These are phyloP conservation scores for Oxytorus armatus DNA, from an alignment of 2,888 invertebrate genomes.

Conservation along the genomic window DNA sequence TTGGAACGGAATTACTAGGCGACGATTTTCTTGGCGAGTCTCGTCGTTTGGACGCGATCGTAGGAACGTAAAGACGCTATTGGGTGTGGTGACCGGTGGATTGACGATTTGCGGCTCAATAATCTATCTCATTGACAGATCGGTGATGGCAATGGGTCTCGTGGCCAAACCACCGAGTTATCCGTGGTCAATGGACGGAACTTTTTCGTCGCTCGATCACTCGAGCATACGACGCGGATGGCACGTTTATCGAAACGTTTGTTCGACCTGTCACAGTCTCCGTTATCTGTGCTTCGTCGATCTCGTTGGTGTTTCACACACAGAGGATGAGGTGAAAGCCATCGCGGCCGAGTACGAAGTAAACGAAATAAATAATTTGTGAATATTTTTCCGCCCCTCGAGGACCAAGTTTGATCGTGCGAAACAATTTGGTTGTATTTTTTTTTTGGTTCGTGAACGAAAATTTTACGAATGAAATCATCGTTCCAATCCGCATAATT, in stretches of 20 bases:
- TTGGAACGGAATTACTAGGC: neutral
- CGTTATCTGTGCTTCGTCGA: conserved; percentile 95
- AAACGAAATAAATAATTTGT: conserved; percentile 5
- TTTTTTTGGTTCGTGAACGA: too few relatives aligned
- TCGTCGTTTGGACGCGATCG: conserved; percentile 15
- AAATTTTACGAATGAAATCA: too few relatives aligned
- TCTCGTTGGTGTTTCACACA: conserved; percentile 94
- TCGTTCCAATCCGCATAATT: too few relatives aligned
- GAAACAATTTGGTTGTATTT: too few relatives aligned
- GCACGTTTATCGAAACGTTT: conserved; percentile 99
- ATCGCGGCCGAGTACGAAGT: conserved; percentile 94
- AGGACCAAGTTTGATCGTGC: too few relatives aligned
- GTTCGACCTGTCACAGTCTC: conserved; percentile 98
- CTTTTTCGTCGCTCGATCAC: conserved; percentile 92
- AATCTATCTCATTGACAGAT: conserved; percentile 88
- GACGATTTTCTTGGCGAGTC: conserved; percentile 10
- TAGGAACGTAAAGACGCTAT: conserved; percentile 50
- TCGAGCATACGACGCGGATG: conserved; percentile 94
- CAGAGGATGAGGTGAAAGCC: conserved; percentile 96
- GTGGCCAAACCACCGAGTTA: conserved; percentile 92
- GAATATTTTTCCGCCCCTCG: too few relatives aligned
- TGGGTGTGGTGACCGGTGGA: conserved; percentile 66
- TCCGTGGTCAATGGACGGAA: conserved; percentile 93
- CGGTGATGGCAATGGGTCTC: conserved; percentile 92
- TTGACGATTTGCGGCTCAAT: conserved; percentile 69